Evolutionary conservation across 1,140 invertebrate species (phyloP).

Genomic region (Callitettix versicolor): DNA sequence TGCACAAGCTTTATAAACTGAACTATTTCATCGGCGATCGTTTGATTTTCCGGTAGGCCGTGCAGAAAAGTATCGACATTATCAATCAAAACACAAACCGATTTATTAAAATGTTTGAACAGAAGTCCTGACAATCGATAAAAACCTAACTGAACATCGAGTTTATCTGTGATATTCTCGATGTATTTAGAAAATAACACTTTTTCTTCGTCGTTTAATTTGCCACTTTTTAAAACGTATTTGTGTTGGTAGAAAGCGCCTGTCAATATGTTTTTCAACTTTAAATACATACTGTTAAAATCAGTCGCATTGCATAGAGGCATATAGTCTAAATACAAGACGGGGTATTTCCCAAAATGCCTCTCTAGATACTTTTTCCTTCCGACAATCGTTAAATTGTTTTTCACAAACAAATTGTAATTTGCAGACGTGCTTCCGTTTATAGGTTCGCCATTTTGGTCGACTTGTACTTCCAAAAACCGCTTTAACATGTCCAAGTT

Average conservation of each 20-base stretch:
- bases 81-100: too few relatives aligned
- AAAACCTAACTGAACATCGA: background rate
- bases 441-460: background rate
- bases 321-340: background rate
- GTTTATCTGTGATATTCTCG: background rate
- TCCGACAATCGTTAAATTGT: background rate
- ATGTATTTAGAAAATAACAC: background rate
- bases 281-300: background rate
- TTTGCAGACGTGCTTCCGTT: background rate
- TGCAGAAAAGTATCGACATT: background rate
- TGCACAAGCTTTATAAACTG: too few relatives aligned
- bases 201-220: background rate
- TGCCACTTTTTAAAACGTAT: background rate
- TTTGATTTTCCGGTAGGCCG: too few relatives aligned
- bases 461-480: slow-evolving; percentile 12
- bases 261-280: background rate
- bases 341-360: slow-evolving; percentile 3
- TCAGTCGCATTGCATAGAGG: background rate
- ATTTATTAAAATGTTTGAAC: too few relatives aligned
- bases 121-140: background rate
- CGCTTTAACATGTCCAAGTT: slow-evolving; percentile 4
- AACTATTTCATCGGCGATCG: too few relatives aligned
- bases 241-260: background rate
- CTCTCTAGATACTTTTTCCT: background rate
- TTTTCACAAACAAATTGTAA: background rate